Evolutionary conservation across 2,888 invertebrate species (phyloP), one percentile per base, ranked within the genome.

Genomic region (Philereme transversata): DNA sequence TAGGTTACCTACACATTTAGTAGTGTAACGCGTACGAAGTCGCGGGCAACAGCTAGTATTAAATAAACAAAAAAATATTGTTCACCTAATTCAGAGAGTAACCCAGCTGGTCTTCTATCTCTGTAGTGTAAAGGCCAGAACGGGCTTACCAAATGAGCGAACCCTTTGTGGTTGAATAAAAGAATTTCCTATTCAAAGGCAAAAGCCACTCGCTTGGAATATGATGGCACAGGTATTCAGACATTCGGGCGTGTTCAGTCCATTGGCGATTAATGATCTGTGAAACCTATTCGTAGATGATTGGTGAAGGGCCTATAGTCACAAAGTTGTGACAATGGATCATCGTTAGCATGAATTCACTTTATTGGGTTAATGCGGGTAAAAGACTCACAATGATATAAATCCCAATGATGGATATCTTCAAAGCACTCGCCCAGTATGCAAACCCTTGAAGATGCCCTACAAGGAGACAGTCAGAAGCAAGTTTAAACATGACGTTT

Each of bases 201-300:
- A 60, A 63, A 58, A 66, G 60, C 55, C 64, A 66, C 50, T 65
- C 63, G 49, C 38, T 56, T 54, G 68, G 63, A 70, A 67, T 22
- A 57, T 64, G 64, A 62, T 65, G 62, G 65, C 63, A 65, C 64
- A 66, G 66, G 68, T 65, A 65, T 65, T 67, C 62, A 57, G 49
- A 57, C 57, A 54, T 63, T 66, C 60, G 56, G 68, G 63, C 57
- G 62, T 46, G 51, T 51, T 60, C 55, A 11, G 55, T 41, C 60
- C 50, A 44, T 63, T 51, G 49, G 47, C 33, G 63, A 45, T 57
- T 60, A 67, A 67, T 69, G 65, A 65, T 47, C 62, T 58, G 51
- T 64, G 60, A 64, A 63, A 46, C 52, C 35, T 50, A 48, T 47
- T 63, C 51, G 59, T 60, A 33, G 48, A 22, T 22, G 43, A 43